Conservation (phyloP, 2,888 invertebrate genomes). For the Argynnis bischoffii region DNA sequence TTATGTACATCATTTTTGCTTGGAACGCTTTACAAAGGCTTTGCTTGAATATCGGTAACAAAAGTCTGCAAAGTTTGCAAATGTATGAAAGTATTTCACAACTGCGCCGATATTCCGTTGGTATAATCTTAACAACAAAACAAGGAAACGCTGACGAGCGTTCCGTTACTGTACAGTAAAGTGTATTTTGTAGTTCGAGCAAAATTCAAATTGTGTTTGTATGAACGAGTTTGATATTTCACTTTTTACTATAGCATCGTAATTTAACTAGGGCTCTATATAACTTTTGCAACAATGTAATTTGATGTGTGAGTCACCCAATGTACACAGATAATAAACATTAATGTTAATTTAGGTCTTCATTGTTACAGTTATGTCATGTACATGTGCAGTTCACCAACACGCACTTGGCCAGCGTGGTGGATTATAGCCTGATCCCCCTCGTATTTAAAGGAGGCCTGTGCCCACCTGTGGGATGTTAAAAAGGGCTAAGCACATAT, state of each 20-base stretch:
- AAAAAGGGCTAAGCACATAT: too few relatives aligned
- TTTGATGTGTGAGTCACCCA: background rate
- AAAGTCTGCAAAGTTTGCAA: background rate
- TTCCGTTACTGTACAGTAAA: slow-evolving; percentile 4
- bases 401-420: too few relatives aligned
- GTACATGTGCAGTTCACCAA: background rate
- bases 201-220: slow-evolving; percentile 9
- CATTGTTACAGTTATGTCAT: background rate
- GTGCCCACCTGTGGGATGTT: too few relatives aligned
- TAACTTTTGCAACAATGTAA: background rate
- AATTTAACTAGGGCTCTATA: background rate
- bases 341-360: too few relatives aligned
- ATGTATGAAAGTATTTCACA: background rate
- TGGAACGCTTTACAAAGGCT: too few relatives aligned
- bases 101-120: slow-evolving; percentile 4
- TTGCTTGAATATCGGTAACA: too few relatives aligned
- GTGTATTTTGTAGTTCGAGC: slow-evolving; percentile 10
- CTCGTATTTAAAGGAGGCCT: too few relatives aligned
- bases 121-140: slow-evolving; percentile 12
- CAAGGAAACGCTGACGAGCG: slow-evolving; percentile 5
- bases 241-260: background rate
- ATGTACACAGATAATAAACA: too few relatives aligned
- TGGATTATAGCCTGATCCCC: too few relatives aligned
- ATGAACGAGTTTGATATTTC: background rate
- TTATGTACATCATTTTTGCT: too few relatives aligned